These are phyloP conservation scores for Ormyrus thymus DNA, from an alignment of 2,888 invertebrate species.

Conservation along the genomic window DNA sequence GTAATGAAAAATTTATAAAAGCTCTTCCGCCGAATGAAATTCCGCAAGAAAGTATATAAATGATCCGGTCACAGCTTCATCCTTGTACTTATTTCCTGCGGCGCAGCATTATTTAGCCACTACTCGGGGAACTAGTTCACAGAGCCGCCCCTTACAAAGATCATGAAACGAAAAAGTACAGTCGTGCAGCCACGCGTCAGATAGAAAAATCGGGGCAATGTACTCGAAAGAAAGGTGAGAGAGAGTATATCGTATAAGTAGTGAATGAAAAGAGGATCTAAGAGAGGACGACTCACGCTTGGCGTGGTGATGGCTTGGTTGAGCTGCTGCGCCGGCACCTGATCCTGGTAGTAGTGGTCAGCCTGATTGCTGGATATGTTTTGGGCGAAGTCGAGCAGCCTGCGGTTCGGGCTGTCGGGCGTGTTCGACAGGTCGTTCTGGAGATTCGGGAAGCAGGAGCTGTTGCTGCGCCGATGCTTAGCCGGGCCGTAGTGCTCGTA, in stretches of 20 bases:
- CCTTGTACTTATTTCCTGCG: not conserved
- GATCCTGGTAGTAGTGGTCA: slow-evolving; percentile 72
- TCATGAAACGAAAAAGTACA: not conserved
- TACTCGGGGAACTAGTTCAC: slow-evolving; percentile 37
- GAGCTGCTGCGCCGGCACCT: slow-evolving; percentile 69
- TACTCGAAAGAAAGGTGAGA: not conserved
- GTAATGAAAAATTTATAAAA: too few relatives aligned
- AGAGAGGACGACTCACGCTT: slow-evolving; percentile 68
- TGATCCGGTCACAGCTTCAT: too few relatives aligned
- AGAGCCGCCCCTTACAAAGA: slow-evolving; percentile 1
- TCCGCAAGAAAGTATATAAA: too few relatives aligned
- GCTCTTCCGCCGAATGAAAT: too few relatives aligned
- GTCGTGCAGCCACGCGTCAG: slow-evolving; percentile 38
- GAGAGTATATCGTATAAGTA: not conserved
- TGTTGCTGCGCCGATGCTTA: slow-evolving; percentile 76
- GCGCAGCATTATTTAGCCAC: not conserved
- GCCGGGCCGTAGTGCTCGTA: slow-evolving; percentile 79
- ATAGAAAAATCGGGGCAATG: not conserved
- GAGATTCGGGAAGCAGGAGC: slow-evolving; percentile 73
- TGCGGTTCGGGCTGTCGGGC: slow-evolving; percentile 72
- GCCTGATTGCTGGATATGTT: slow-evolving; percentile 71
- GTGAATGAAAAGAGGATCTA: not conserved
- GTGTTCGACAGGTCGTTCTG: slow-evolving; percentile 71
- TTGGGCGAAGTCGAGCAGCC: slow-evolving; percentile 72
- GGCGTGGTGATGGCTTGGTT: slow-evolving; percentile 72